Base-by-base conservation (phyloP, 1,140 invertebrate species). In the Leptestheria dahalacensis region DNA sequence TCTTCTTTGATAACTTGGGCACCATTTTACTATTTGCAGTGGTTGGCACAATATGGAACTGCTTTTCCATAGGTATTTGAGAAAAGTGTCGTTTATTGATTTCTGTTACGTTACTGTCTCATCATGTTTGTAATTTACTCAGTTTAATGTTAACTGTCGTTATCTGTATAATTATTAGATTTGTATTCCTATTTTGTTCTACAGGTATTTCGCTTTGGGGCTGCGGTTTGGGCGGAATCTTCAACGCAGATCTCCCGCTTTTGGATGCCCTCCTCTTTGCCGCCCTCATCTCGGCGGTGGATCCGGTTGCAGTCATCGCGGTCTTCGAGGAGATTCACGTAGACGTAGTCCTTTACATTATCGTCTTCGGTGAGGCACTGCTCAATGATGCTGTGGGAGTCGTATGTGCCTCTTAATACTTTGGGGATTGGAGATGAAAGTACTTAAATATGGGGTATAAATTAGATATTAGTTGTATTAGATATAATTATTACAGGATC, bases 301-400 rank as follows among this genome's bases (percentile, higher is more conserved):
- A 98, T 75, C 95, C 95, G 9, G 95, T 99, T 0, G 95, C 95
- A 9, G 95, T 99, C 15, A 73, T 99, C 23, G 94, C 96, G 21
- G 93, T 99, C 20, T 99, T 99, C 73, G 93, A 98, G 73, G 96
- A 99, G 74, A 95, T 99, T 63, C 94, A 93, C 68, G 94, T 99
- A 62, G 95, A 99, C 73, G 93, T 98, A 77, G 88, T 97, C 64
- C 79, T 99, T 47, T 98, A 98, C 72, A 98, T 99, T 69, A 90
- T 99, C 56, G 94, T 99, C 6, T 99, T 99, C 75, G 96, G 96
- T 41, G 96, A 99, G 73, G 97, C 92, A 20, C 76, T 99, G 60
- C 79, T 99, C 29, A 99, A 99, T 74, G 91, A 96, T 73, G 92
- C 91, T 55, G 91, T 96, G 60, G 96, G 91, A 65, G 91, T 89